phyloP scores from a whole-genome alignment of 2,888 invertebrate species.

The Idaea aversata region DNA sequence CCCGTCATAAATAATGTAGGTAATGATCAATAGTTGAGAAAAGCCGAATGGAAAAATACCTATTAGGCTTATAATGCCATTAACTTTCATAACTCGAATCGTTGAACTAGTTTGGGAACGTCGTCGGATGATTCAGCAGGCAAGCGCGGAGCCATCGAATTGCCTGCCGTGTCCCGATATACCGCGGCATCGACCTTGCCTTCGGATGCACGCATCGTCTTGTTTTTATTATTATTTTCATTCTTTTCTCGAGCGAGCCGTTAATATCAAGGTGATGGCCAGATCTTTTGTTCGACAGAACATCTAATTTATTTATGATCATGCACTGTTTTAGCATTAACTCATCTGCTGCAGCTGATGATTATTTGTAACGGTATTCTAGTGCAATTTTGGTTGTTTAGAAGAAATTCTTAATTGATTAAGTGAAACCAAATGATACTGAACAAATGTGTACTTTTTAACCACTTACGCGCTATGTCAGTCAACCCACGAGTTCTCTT shows the following conservation, averaged over 20 bases:
- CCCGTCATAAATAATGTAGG: not conserved
- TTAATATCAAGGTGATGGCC: constrained; percentile 70
- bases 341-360: not conserved
- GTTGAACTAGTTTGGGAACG: not conserved
- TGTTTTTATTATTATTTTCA: constrained; percentile 66
- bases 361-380: not conserved
- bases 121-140: constrained; percentile 49
- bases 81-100: not conserved
- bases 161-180: constrained; percentile 68
- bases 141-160: constrained; percentile 34
- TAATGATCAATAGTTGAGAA: too few relatives aligned
- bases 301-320: constrained; percentile 22
- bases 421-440: not conserved
- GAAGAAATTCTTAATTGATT: not conserved
- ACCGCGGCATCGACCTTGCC: constrained; percentile 74
- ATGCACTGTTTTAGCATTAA: constrained; percentile 6
- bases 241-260: constrained; percentile 55
- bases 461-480: not conserved
- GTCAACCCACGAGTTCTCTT: not conserved
- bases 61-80: not conserved
- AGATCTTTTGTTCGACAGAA: constrained; percentile 30
- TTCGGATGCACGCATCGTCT: constrained; percentile 63
- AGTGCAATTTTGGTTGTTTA: not conserved
- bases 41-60: too few relatives aligned
- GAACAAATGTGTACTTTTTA: not conserved